Base-by-base conservation (phyloP, 2,113 vertebrate species). In the Pionites leucogaster region DNA sequence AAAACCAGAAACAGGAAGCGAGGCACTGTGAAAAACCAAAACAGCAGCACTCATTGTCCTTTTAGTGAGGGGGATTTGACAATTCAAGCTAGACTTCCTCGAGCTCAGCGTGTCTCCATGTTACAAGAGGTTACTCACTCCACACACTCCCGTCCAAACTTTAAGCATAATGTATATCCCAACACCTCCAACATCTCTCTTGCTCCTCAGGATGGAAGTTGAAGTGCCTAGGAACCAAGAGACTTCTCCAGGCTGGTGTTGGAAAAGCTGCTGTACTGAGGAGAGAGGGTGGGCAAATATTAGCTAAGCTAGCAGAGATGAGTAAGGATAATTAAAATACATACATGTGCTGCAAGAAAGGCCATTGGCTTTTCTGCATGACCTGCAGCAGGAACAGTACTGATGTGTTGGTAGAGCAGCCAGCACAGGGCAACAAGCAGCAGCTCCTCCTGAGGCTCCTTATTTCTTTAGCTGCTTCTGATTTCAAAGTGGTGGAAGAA, bases 401-500 rank as follows among this genome's bases (percentile, higher is more conserved):
- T 53, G 31, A 69, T 29, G 13, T 31, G 17, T 7, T 53, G 47
- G 82, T 77, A 69, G 7, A 68, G 31, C 49, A 88, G 19, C 17
- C 71, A 74, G 59, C 55, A 55, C 25, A 78, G 29, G 20, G 31
- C 1, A 4, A 59, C 0, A 3, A 47, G 77, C 46, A 93, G n/a
- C 46, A 75, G 39, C 8, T 69, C 15, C 31, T 86, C 70, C 76
- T 11, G 22, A 92, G 64, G 10, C 68, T 88, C 33, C 13, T 52
- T 59, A 47, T 44, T 87, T 85, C 63, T 79, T 53, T 42, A 79
- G 71, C 55, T 85, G 27, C 18, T 88, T 89, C 49, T 64, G 18
- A 94, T 92, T 91, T 93, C 75, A 23, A 88, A 79, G 42, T 24
- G 25, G 44, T 82, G n/a, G 75, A 94, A 81, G 49, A 88, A 44